phyloP scores from a whole-genome alignment of 2,888 invertebrate genomes.

The Acrobasis suavella region DNA sequence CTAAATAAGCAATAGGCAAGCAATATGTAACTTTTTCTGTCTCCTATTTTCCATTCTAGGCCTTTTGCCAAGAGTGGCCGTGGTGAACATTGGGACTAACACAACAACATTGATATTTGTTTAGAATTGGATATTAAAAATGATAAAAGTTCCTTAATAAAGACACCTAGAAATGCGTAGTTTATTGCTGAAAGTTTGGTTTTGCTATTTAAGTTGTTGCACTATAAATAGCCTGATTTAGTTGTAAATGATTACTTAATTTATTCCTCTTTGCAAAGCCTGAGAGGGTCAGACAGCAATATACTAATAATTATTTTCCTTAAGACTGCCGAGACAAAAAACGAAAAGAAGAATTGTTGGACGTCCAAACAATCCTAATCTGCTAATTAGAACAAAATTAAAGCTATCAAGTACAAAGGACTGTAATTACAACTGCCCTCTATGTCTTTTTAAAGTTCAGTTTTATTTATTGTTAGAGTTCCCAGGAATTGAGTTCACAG shows the following conservation, averaged over 20 bases:
- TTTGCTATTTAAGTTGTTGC: too few relatives aligned
- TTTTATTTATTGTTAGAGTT: neutral
- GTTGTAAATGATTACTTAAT: neutral
- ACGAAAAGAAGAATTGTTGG: neutral
- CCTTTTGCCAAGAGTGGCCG: too few relatives aligned
- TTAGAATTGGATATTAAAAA: too few relatives aligned
- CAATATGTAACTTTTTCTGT: too few relatives aligned
- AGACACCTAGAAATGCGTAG: too few relatives aligned
- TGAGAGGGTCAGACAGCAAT: neutral
- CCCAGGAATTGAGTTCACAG: too few relatives aligned
- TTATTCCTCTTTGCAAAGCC: neutral
- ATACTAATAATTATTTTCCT: neutral
- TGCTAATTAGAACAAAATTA: neutral
- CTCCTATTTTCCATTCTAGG: too few relatives aligned
- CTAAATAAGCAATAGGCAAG: too few relatives aligned
- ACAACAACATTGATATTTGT: too few relatives aligned
- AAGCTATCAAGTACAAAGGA: neutral
- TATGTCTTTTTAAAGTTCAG: neutral
- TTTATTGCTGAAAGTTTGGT: too few relatives aligned
- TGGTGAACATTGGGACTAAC: too few relatives aligned
- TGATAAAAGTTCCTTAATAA: too few relatives aligned
- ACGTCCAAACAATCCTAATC: neutral
- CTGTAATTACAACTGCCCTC: neutral
- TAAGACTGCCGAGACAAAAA: neutral
- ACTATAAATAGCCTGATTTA: neutral